These are phyloP conservation scores for Mycteria americana DNA, from an alignment of 2,797 vertebrate genomes.

Conservation along the genomic window DNA sequence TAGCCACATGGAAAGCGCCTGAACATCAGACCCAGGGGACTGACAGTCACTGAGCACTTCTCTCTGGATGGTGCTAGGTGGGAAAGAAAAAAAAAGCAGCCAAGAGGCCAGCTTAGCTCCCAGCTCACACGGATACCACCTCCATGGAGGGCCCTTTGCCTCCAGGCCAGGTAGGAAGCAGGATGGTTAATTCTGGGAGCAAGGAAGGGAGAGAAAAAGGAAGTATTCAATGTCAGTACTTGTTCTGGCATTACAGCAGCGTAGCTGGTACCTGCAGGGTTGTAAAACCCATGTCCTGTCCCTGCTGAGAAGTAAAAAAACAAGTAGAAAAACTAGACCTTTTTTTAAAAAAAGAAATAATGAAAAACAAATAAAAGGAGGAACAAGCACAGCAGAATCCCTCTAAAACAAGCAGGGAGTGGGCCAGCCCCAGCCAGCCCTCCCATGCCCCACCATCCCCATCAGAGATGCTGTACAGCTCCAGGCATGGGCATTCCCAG, in stretches of 20 bases:
- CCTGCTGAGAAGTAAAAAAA: neutral
- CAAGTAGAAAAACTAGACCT: neutral
- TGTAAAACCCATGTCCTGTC: neutral
- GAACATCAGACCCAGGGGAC: neutral
- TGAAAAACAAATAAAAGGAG: slow-evolving; percentile 25
- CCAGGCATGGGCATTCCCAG: neutral
- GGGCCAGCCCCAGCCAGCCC: neutral
- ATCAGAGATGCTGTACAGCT: neutral
- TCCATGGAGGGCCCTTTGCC: neutral
- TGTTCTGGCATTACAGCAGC: neutral
- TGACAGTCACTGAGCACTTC: neutral
- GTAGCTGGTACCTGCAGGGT: neutral
- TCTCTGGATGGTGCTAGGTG: neutral
- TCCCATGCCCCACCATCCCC: neutral
- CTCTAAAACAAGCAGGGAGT: neutral
- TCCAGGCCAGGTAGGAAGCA: neutral
- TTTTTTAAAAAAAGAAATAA: neutral
- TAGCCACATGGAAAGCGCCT: neutral
- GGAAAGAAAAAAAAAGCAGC: neutral
- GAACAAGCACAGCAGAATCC: neutral
- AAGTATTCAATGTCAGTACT: neutral
- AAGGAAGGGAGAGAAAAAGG: neutral
- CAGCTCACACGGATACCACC: neutral
- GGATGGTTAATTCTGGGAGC: neutral
- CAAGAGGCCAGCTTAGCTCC: neutral